Conservation (phyloP, 2,797 vertebrate genomes). For the Orientallactaga sibirica region DNA sequence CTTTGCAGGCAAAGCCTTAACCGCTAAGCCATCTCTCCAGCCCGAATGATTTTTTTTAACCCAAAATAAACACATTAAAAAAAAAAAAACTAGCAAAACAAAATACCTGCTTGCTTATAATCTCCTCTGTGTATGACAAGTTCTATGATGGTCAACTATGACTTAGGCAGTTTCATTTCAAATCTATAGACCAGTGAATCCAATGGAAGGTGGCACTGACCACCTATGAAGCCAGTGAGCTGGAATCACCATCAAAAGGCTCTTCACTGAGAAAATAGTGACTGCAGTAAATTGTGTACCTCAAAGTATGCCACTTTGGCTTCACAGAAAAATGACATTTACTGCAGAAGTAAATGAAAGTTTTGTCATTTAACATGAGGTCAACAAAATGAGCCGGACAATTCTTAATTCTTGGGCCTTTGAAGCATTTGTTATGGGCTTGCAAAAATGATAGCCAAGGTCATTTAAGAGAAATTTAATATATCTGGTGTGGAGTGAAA, state of each 20-base stretch:
- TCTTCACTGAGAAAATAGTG: not conserved
- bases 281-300: not conserved
- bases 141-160: not conserved
- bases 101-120: not conserved
- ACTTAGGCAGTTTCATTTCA: conserved; percentile 34
- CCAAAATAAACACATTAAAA: conserved; percentile 36
- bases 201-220: not conserved
- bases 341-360: not conserved
- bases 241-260: not conserved
- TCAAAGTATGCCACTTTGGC: not conserved
- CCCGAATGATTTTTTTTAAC: too few species aligned
- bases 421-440: not conserved
- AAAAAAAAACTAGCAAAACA: not conserved
- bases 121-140: not conserved
- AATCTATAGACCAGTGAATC: not conserved
- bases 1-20: too few species aligned
- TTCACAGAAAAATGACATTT: not conserved
- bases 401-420: not conserved
- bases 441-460: conserved; percentile 49
- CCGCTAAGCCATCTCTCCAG: too few species aligned
- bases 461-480: conserved; percentile 42
- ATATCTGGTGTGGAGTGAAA: not conserved
- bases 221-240: not conserved
- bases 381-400: not conserved
- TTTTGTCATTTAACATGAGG: conserved; percentile 6